Evolutionary conservation across 2,113 vertebrate genomes (phyloP).

Genomic region (Chaetops frenatus): DNA sequence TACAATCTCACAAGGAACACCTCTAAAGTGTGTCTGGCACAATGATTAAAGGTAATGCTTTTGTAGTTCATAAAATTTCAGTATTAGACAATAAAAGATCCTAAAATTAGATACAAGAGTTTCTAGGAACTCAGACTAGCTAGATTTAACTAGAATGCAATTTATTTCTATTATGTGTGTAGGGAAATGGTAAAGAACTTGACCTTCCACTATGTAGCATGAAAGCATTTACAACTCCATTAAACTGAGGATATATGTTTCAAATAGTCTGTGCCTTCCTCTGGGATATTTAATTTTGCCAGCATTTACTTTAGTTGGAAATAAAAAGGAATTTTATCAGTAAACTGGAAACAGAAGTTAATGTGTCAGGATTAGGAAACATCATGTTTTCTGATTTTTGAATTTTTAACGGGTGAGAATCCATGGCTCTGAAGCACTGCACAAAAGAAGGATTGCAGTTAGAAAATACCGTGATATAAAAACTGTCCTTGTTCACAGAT

Average conservation of each 20-base stretch:
- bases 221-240: background rate
- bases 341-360: background rate
- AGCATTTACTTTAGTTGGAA: background rate
- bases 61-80: constrained; percentile 5
- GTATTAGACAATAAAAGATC: background rate
- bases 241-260: background rate
- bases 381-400: background rate
- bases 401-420: too few species aligned
- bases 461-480: background rate
- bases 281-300: background rate
- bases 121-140: background rate
- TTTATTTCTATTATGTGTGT: background rate
- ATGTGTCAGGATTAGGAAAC: background rate
- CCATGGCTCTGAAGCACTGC: too few species aligned
- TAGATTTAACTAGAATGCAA: background rate
- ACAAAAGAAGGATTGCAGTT: background rate
- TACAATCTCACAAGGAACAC: background rate
- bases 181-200: background rate
- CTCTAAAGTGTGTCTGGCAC: background rate
- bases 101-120: background rate
- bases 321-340: background rate
- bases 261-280: background rate
- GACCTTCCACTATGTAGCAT: background rate
- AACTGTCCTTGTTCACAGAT: background rate
- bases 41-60: constrained; percentile 1